Evolutionary conservation across 1,140 invertebrate species (phyloP), one percentile per base, ranked within the genome.

Genomic region (Agraylea sexmaculata): DNA sequence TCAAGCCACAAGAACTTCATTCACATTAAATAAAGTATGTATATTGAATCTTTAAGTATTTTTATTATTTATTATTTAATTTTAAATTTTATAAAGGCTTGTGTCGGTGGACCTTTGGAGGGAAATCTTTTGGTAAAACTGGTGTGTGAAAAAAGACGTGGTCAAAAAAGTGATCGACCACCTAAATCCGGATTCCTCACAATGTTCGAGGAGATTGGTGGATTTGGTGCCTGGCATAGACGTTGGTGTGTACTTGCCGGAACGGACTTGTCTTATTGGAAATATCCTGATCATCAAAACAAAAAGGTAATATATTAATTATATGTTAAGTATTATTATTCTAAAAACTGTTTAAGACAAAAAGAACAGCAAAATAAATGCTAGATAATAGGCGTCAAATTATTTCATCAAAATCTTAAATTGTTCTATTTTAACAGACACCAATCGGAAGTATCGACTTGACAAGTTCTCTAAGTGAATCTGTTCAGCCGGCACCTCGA

Each of bases 231-330:
- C 4, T 96, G 90, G 92, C 85, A 93, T 63, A 71, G 91, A 25
- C 74, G 90, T 42, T 96, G 91, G 91, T 87, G 81, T 60, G 64
- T 80, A 22, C 73, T 96, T 7, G 75, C 80, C 53, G 77, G 80
- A 2, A 73, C 79, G 10, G 66, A 71, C 6, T 62, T 95, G 2
- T 76, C 77, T 19, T 94, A 79, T 59, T 96, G 90, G 90, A 89
- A 87, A 60, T 95, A 95, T 68, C 90, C 90, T 0, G 90, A 95
- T 55, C 87, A 95, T 59, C 89, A 93, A 53, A 76, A 73, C 21
- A 83, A 78, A 53, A 87, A 87, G 71, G 78, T 82, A 57, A 37
- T 49, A 46, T 32, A 32, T 22, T 33, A 12, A 32, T 2, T 28
- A 21, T 25, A 21, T 7, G 32, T 22, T 40, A 23, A 42, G 16